Percentiles rank a stretch among this genome's conserved stretches.
phyloP scores from a whole-genome alignment of 2,888 invertebrate species.

The Dasysyrphus albostriatus region DNA sequence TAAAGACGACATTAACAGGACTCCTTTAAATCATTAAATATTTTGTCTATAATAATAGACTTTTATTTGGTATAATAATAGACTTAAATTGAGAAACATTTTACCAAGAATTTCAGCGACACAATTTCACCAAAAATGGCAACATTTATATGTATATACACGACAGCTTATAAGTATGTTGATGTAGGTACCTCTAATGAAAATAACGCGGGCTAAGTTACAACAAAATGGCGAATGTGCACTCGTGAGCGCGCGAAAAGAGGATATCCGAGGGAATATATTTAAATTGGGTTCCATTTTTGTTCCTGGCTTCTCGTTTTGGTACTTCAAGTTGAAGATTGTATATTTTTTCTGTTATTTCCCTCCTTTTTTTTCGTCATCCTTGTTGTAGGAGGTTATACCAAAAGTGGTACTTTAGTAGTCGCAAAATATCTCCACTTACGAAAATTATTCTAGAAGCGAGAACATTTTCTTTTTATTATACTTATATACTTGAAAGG shows the following conservation, averaged over 20 bases:
- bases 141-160: background rate
- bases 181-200: background rate
- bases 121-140: constrained; percentile 1
- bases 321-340: constrained; percentile 26
- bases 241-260: constrained; percentile 52
- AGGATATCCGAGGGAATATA: constrained; percentile 62
- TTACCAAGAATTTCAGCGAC: background rate
- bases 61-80: no score
- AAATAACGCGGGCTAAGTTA: constrained; percentile 25
- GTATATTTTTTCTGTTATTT: constrained; percentile 1
- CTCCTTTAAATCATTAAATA: no score
- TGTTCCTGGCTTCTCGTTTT: constrained; percentile 23
- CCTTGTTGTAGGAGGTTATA: constrained; percentile 37
- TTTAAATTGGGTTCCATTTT: constrained; percentile 60
- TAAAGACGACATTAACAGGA: no score
- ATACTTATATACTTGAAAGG: background rate
- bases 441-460: constrained; percentile 65
- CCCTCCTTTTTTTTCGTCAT: constrained; percentile 9
- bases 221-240: constrained; percentile 56
- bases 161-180: background rate
- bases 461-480: constrained; percentile 53
- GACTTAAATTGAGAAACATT: no score
- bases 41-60: no score
- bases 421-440: constrained; percentile 70
- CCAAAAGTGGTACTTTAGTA: constrained; percentile 71